Evolutionary conservation across 2,113 vertebrate genomes (phyloP), one percentile per base, ranked within the genome.

Genomic region (Nerophis ophidion): DNA sequence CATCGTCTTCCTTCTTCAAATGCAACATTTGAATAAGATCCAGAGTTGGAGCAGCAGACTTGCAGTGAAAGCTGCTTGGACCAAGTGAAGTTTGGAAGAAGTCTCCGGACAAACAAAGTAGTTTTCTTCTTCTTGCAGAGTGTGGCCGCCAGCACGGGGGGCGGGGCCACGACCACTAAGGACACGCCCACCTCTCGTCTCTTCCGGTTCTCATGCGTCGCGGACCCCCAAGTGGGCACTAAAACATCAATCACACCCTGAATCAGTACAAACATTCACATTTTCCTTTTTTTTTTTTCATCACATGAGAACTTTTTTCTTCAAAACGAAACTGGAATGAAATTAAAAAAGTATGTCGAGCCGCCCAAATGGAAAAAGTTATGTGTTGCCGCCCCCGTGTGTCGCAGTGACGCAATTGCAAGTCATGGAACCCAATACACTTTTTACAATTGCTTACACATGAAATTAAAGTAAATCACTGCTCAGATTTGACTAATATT

Each of bases 71-170:
- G 38, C 38, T 9, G 38, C 38, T 10, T 40, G 8, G 38, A 44
- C 13, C 7, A 51, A 61, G 16, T 51, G 4, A 46, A 49, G 16
- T 14, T 12, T 5, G 49, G 48, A 38, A 61, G 55, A 63, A 58
- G 67, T 68, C 69, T 78, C 55, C 2, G 6, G 67, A 52, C 5
- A 6, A 11, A 38, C 16, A n/a, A n/a, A n/a, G n/a, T n/a, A n/a
- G n/a, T n/a, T n/a, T n/a, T n/a, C n/a, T n/a, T 16, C 11, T 42
- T 40, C 38, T 8, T 40, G 38, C 8, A 40, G 1, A 9, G n/a
- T 40, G 16, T 5, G 53, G 16, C 8, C 6, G 62, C 45, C 15
- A 48, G 57, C 50, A 49, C 34, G 63, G 15, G 40, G 46, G 13
- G 46, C 34, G 46, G 35, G 13, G 13, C 14, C n/a, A 38, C 33